These are phyloP conservation scores for Caenorhabditis virilis DNA, from an alignment of 2,888 invertebrate species.

Conservation along the genomic window DNA sequence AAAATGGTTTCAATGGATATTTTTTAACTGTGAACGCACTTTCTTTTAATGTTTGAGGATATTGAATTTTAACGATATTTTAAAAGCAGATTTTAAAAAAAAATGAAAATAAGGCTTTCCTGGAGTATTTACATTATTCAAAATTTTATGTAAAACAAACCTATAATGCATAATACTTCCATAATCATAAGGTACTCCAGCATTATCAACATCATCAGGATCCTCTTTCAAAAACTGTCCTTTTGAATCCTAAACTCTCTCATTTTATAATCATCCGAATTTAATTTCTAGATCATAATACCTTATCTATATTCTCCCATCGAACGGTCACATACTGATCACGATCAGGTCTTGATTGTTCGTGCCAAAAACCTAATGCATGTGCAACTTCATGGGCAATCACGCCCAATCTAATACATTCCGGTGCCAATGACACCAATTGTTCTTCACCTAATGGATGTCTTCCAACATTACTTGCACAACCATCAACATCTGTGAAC, in stretches of 20 bases:
- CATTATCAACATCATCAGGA: slow-evolving; percentile 67
- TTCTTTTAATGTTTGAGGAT: too few relatives aligned
- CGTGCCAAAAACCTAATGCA: slow-evolving; percentile 69
- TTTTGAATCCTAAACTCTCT: slow-evolving; percentile 66
- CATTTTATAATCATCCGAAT: too few relatives aligned
- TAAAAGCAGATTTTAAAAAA: too few relatives aligned
- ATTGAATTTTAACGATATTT: too few relatives aligned
- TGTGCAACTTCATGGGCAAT: slow-evolving; percentile 70
- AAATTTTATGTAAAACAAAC: slow-evolving; percentile 14
- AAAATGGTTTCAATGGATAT: too few relatives aligned
- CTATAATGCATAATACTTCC: slow-evolving; percentile 69
- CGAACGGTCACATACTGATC: slow-evolving; percentile 65
- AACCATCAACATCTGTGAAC: slow-evolving; percentile 68
- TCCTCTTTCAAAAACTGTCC: slow-evolving; percentile 69
- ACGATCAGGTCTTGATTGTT: slow-evolving; percentile 67
- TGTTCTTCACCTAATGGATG: slow-evolving; percentile 69
- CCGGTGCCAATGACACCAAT: slow-evolving; percentile 68
- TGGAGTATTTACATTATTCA: too few relatives aligned
- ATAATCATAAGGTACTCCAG: slow-evolving; percentile 68
- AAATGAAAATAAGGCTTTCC: too few relatives aligned
- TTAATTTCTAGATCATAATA: too few relatives aligned
- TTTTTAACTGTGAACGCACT: too few relatives aligned
- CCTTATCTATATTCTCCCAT: slow-evolving; percentile 68
- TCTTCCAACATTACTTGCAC: slow-evolving; percentile 61
- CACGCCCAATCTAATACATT: slow-evolving; percentile 68